Conservation (phyloP, 2,888 invertebrate genomes). For the Melipona beecheii region DNA sequence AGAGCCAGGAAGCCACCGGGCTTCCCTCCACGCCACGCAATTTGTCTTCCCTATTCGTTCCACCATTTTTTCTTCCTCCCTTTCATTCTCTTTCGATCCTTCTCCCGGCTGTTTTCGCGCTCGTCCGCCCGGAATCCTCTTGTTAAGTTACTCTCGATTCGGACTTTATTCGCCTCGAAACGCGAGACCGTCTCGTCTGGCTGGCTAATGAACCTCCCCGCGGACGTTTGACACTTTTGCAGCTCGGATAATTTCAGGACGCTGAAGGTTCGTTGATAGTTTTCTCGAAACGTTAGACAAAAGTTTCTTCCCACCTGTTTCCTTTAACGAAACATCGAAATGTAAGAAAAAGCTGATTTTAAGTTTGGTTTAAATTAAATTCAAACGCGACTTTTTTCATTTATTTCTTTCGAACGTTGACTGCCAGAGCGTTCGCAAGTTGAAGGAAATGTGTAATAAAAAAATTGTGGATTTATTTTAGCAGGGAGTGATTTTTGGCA, state of each 20-base stretch:
- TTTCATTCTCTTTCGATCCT: not conserved
- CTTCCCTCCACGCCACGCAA: conserved; percentile 46
- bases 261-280: not conserved
- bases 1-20: conserved; percentile 37
- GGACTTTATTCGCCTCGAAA: conserved; percentile 33
- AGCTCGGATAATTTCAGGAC: conserved; percentile 28
- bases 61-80: not conserved
- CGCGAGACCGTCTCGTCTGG: conserved; percentile 18
- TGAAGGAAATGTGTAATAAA: no score
- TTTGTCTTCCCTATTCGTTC: conserved; percentile 44
- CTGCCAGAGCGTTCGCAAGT: no score
- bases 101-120: not conserved
- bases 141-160: conserved; percentile 55
- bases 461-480: no score
- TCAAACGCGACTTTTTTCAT: no score
- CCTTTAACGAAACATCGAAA: no score
- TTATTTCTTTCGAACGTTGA: no score
- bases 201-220: conserved; percentile 27
- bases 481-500: no score
- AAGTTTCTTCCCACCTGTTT: no score
- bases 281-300: no score
- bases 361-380: no score
- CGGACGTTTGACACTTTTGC: conserved; percentile 23
- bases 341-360: no score
- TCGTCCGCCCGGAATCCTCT: conserved; percentile 26